Base-by-base conservation (phyloP, 2,113 vertebrate genomes). In the Aleadryas rufinucha region DNA sequence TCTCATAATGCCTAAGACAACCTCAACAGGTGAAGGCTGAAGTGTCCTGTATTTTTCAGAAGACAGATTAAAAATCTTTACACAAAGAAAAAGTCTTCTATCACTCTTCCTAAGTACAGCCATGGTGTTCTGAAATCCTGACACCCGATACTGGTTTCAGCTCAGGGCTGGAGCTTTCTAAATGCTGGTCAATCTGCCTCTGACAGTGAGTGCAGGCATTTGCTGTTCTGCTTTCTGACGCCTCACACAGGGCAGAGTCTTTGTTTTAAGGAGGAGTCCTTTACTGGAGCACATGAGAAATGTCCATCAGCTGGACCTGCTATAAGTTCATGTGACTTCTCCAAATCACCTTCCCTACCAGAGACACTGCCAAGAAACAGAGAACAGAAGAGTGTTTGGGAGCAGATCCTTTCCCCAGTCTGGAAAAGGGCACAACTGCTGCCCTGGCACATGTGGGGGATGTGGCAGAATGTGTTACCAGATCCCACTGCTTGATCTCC, bases 71-170 rank as follows among this genome's bases (percentile, higher is more conserved):
- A 91, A 90, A 75, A 66, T 52, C 65, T 49, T 72, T 20, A 37
- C 24, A 13, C 26, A 16, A 61, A 77, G 16, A 69, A 59, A 27
- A 52, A 16, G 13, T 63, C 42, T 26, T 88, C 28, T 42, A 16
- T 59, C 15, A 5, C 39, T 78, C 45, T 70, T 85, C 16, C 53
- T 13, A 47, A 10, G 13, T 33, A 45, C 6, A 85, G 13, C 10
- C 52, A 50, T 22, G 19, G 24, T 20, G 22, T 92, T 23, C 70
- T 63, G 52, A 90, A 79, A 63, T 85, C 60, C 65, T 82, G 64
- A 53, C 31, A 61, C 8, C 4, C 0, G 0, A 16, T 44, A 30
- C 0, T 33, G 15, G 23, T 49, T 87, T 70, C 47, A 82, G 56
- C 11, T 85, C 28, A 35, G 16, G 12, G 30, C 5, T 26, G 85